phyloP scores from a whole-genome alignment of 30 jellyfish, hydroid and myxozoan genomes.

The Aurelia aurita complex sp. Pacific region DNA sequence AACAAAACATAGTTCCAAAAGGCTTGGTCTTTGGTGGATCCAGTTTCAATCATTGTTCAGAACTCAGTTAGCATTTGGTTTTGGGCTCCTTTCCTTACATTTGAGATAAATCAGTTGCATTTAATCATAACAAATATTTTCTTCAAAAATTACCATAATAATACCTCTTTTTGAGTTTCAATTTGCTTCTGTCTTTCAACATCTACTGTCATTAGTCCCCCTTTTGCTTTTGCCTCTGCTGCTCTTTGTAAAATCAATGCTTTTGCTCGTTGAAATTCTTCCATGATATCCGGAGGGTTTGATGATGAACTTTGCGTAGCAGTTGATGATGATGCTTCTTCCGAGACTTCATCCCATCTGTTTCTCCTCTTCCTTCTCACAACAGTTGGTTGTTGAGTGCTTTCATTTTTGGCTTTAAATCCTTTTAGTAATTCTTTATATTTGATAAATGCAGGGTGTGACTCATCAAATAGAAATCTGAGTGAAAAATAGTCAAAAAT shows the following conservation, averaged over 20 bases:
- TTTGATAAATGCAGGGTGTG: conserved; percentile 63
- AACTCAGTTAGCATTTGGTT: no score
- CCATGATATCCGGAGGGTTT: conserved; percentile 55
- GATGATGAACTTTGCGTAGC: conserved; percentile 44
- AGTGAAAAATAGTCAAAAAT: neutral
- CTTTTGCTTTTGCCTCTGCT: conserved; percentile 52
- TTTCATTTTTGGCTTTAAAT: neutral
- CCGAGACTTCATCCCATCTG: conserved; percentile 56
- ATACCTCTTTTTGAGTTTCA: conserved; percentile 82
- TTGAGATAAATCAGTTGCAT: no score
- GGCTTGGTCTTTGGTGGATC: no score
- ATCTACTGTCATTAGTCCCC: conserved; percentile 40
- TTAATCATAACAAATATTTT: no score
- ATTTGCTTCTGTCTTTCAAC: conserved; percentile 67
- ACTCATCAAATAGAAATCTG: conserved; percentile 75
- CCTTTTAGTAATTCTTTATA: conserved; percentile 24
- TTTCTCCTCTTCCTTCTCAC: conserved; percentile 55
- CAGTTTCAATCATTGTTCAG: no score
- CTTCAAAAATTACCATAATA: neutral
- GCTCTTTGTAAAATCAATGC: conserved; percentile 91
- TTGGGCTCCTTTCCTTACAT: no score
- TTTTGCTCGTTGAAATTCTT: conserved; percentile 90
- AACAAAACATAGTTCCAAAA: no score
- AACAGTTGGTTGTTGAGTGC: neutral
- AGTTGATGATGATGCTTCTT: conserved; percentile 43